Evolutionary conservation across 2,113 vertebrate genomes (phyloP).

Genomic region (Oryzias celebensis): DNA sequence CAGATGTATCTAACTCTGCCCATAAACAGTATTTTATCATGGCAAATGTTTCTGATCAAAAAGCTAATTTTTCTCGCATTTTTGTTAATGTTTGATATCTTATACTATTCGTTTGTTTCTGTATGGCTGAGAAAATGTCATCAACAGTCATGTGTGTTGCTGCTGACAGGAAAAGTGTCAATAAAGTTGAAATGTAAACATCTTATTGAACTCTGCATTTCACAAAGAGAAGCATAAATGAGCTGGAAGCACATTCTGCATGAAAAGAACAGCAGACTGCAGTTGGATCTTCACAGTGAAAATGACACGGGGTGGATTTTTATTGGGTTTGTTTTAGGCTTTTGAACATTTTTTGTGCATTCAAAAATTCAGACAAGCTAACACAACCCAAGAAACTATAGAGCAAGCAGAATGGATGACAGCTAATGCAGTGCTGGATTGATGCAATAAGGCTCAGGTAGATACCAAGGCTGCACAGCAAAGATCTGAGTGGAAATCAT

Average conservation of each 20-base stretch:
- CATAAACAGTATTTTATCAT: too few relatives aligned
- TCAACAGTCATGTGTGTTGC: not conserved
- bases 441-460: too few relatives aligned
- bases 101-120: too few relatives aligned
- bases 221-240: not conserved
- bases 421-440: too few relatives aligned
- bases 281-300: not conserved
- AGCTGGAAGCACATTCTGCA: not conserved
- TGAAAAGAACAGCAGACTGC: not conserved
- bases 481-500: too few relatives aligned
- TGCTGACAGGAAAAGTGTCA: not conserved
- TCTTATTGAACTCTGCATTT: not conserved
- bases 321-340: not conserved
- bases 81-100: not conserved
- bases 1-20: too few relatives aligned
- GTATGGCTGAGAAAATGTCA: not conserved
- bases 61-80: not conserved
- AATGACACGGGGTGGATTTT: not conserved
- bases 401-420: not conserved
- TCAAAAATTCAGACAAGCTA: not conserved
- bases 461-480: too few relatives aligned
- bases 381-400: too few relatives aligned
- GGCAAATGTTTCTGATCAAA: too few relatives aligned
- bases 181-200: conserved; percentile 22
- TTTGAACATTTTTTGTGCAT: not conserved